Conservation (phyloP, 2,797 vertebrate species). For the Serranus cabrilla region DNA sequence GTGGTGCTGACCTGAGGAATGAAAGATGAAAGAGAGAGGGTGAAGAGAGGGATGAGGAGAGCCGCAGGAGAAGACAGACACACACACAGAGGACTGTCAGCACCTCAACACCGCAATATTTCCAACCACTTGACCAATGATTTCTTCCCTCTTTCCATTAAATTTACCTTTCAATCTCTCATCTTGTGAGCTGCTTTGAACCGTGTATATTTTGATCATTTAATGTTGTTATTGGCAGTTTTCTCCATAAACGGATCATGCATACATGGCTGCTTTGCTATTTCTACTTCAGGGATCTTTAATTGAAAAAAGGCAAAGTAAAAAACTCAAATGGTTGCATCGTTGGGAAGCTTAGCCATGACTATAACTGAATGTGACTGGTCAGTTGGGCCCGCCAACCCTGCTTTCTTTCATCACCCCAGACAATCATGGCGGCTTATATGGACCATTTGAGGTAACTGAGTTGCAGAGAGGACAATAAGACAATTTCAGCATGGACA, state of each 20-base stretch:
- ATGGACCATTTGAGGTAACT: constrained; percentile 41
- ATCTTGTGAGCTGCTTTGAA: neutral
- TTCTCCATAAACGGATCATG: neutral
- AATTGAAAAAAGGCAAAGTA: neutral
- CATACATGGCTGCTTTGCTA: neutral
- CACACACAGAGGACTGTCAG: constrained; percentile 49
- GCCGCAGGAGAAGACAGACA: constrained; percentile 33
- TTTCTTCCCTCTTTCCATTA: constrained; percentile 36
- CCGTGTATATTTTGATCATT: neutral
- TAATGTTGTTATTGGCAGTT: neutral
- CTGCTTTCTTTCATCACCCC: constrained; percentile 21
- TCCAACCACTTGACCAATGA: constrained; percentile 30
- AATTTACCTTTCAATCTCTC: neutral
- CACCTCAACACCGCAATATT: constrained; percentile 28
- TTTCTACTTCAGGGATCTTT: neutral
- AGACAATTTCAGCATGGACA: neutral
- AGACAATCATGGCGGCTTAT: constrained; percentile 26
- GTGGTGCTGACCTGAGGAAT: constrained; percentile 51
- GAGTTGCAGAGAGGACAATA: constrained; percentile 21
- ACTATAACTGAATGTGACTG: constrained; percentile 19
- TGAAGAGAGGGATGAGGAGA: constrained; percentile 57
- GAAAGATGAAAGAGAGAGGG: constrained; percentile 65
- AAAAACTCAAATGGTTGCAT: neutral
- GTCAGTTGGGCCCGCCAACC: neutral
- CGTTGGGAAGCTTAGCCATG: neutral